Conservation (phyloP, 2,797 vertebrate genomes). For the Gephyroberyx darwinii region DNA sequence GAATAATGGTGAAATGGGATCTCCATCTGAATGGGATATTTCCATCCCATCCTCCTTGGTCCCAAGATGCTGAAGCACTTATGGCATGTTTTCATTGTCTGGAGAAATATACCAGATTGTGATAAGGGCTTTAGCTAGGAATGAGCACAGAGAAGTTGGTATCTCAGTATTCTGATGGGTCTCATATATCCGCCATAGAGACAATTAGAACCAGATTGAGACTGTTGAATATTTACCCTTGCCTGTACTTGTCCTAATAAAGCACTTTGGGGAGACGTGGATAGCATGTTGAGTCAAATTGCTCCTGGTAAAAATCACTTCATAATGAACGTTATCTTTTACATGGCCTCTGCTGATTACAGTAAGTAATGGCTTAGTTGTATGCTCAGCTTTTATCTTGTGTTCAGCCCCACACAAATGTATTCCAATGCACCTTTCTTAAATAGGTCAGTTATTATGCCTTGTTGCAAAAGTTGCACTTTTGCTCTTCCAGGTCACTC, state of each 20-base stretch:
- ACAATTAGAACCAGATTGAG: slow-evolving; percentile 64
- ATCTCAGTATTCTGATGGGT: slow-evolving; percentile 46
- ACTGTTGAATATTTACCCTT: not conserved
- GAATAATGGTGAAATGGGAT: slow-evolving; percentile 73
- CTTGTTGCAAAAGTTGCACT: not conserved
- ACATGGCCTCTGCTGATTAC: too few species aligned
- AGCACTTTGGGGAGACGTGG: slow-evolving; percentile 2
- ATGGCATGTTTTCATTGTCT: slow-evolving; percentile 80
- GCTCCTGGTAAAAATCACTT: not conserved
- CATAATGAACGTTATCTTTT: not conserved
- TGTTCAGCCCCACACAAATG: not conserved
- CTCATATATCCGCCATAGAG: slow-evolving; percentile 39
- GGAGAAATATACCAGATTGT: slow-evolving; percentile 74
- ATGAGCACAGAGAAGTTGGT: slow-evolving; percentile 58
- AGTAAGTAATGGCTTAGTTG: not conserved
- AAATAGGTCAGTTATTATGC: not conserved
- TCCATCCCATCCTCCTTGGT: slow-evolving; percentile 58
- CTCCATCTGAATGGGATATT: slow-evolving; percentile 72
- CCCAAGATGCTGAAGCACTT: slow-evolving; percentile 68
- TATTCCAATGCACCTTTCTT: not conserved
- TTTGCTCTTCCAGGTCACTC: not conserved
- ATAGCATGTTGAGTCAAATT: slow-evolving; percentile 1
- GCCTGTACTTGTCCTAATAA: not conserved
- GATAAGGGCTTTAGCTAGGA: slow-evolving; percentile 71
- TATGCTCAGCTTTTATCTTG: not conserved